Evolutionary conservation across 2,888 invertebrate species (phyloP).

Genomic region (Nowickia ferox): DNA sequence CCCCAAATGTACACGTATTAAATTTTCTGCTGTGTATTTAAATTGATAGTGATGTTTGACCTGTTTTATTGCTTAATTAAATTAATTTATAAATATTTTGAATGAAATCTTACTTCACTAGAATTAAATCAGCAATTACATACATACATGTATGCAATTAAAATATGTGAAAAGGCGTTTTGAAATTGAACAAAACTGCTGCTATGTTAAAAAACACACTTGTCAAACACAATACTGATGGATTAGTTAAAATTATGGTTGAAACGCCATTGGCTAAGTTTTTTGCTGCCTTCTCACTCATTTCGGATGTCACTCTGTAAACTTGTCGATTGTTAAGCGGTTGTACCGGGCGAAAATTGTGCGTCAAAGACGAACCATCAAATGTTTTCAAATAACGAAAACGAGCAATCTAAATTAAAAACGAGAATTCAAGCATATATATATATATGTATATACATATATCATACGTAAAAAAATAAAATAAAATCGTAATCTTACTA

Average conservation of each 20-base stretch:
- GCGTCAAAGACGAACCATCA: conserved; percentile 87
- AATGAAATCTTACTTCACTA: neutral
- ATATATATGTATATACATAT: neutral
- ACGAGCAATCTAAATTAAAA: conserved; percentile 86
- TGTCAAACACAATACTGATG: neutral
- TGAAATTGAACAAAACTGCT: neutral
- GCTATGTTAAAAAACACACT: neutral
- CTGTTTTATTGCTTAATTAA: neutral
- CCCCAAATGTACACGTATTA: neutral
- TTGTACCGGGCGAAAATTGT: conserved; percentile 93
- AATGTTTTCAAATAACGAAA: conserved; percentile 88
- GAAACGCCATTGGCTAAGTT: neutral
- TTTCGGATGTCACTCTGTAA: conserved; percentile 74
- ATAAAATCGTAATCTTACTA: conserved; percentile 84
- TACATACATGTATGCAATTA: neutral
- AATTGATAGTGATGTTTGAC: neutral
- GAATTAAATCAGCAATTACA: neutral
- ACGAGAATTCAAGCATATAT: neutral
- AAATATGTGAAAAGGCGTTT: neutral
- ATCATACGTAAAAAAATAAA: neutral
- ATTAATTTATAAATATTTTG: neutral
- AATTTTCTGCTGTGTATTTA: neutral
- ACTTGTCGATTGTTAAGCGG: conserved; percentile 89
- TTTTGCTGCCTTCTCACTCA: neutral
- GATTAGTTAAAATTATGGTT: neutral